Evolutionary conservation across 1,140 invertebrate species (phyloP).

Genomic region (Anagrus nilaparvatae): DNA sequence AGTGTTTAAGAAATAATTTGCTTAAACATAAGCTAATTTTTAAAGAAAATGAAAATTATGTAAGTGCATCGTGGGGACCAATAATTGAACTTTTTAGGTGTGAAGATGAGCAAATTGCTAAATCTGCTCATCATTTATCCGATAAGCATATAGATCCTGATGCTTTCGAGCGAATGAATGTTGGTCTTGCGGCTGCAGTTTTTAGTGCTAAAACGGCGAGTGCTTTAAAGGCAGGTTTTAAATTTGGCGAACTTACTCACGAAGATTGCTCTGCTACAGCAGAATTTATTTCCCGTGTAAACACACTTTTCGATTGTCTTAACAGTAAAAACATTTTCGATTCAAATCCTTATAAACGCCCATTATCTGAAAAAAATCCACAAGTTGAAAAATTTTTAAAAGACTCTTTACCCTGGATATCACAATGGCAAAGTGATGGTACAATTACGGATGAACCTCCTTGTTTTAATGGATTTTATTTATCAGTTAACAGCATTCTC

Average conservation of each 20-base stretch:
- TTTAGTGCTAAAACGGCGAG: constrained; percentile 7
- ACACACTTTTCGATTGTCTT: neutral
- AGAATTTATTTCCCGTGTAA: neutral
- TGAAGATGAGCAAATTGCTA: neutral
- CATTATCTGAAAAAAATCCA: neutral
- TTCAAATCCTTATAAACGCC: neutral
- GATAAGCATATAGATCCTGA: constrained; percentile 11
- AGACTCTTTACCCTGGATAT: neutral
- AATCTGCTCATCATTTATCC: constrained; percentile 3
- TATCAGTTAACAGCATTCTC: constrained; percentile 1
- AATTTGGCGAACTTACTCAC: neutral
- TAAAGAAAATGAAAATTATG: neutral
- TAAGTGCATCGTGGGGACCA: constrained; percentile 5
- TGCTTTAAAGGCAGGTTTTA: neutral
- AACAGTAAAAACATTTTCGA: neutral
- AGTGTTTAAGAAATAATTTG: constrained; percentile 10
- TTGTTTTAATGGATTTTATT: neutral
- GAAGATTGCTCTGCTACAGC: neutral
- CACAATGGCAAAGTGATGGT: neutral
- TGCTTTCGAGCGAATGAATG: constrained; percentile 12
- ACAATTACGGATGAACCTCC: neutral
- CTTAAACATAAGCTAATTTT: constrained; percentile 2
- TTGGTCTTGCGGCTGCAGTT: constrained; percentile 4
- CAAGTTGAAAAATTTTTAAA: neutral
- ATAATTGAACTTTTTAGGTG: neutral